Conservation (phyloP, 2,888 invertebrate species). For the Lithophane socia region DNA sequence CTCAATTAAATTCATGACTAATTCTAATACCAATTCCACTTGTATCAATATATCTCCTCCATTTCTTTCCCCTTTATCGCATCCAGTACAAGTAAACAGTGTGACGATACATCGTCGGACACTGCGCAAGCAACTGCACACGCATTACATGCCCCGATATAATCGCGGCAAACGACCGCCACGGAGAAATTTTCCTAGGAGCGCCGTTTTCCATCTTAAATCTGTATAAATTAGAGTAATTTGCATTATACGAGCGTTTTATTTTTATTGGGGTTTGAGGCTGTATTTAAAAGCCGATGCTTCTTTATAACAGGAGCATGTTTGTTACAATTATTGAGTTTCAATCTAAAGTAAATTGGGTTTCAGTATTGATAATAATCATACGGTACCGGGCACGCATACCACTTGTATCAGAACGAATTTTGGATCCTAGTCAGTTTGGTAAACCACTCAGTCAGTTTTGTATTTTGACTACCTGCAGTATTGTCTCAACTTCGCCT, state of each 20-base stretch:
- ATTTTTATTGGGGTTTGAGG: slow-evolving; percentile 53
- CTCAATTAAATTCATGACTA: background rate
- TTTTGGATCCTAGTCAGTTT: too few relatives aligned
- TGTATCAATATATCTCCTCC: background rate
- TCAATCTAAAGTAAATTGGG: background rate
- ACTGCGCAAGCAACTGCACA: slow-evolving; percentile 78
- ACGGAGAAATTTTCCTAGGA: slow-evolving; percentile 79
- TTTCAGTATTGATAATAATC: background rate
- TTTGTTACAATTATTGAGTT: background rate
- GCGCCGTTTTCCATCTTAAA: slow-evolving; percentile 79
- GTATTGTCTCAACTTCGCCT: too few relatives aligned
- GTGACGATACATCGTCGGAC: slow-evolving; percentile 67
- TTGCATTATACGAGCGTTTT: slow-evolving; percentile 71
- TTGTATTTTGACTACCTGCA: too few relatives aligned
- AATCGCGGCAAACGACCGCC: slow-evolving; percentile 83
- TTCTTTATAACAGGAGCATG: background rate
- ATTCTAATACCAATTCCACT: background rate
- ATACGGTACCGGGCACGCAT: background rate
- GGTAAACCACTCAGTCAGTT: too few relatives aligned
- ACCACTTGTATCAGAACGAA: background rate
- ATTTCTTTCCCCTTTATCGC: slow-evolving; percentile 32
- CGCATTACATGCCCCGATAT: slow-evolving; percentile 83
- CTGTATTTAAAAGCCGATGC: slow-evolving; percentile 17
- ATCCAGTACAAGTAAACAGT: slow-evolving; percentile 60
- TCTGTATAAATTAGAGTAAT: slow-evolving; percentile 79